These are phyloP conservation scores for Eurytoma californica DNA, from an alignment of 2,888 invertebrate species.

Conservation along the genomic window DNA sequence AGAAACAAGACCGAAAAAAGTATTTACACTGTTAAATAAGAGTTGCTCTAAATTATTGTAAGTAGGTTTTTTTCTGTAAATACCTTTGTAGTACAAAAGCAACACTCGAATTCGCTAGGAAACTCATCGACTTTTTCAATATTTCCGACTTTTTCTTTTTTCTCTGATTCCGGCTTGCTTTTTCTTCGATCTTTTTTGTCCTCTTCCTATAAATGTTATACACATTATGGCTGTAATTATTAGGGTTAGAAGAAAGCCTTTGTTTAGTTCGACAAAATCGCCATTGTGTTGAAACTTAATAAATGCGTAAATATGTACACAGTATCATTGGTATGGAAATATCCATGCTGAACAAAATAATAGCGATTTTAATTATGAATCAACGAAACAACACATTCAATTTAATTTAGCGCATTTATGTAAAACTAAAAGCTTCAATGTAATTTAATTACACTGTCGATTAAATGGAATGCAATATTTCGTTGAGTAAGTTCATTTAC, in stretches of 20 bases:
- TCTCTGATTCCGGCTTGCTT: constrained; percentile 71
- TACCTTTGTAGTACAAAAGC: constrained; percentile 97
- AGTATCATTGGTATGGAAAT: not conserved
- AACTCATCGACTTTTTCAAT: constrained; percentile 89
- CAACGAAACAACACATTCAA: constrained; percentile 28
- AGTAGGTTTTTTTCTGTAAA: constrained; percentile 65
- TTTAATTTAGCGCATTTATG: not conserved
- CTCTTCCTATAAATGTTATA: constrained; percentile 75
- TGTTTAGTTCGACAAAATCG: constrained; percentile 28
- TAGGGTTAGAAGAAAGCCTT: constrained; percentile 50
- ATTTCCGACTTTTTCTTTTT: constrained; percentile 81
- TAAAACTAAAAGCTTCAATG: not conserved
- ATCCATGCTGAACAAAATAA: constrained; percentile 23
- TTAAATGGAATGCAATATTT: constrained; percentile 27
- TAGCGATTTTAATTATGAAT: constrained; percentile 19
- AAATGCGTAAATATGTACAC: no score
- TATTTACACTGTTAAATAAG: constrained; percentile 51
- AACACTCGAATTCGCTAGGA: constrained; percentile 97
- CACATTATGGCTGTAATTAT: constrained; percentile 63
- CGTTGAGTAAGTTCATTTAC: constrained; percentile 24
- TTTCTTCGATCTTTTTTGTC: constrained; percentile 79
- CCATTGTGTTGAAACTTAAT: constrained; percentile 10
- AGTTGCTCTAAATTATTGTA: constrained; percentile 32
- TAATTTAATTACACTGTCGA: not conserved
- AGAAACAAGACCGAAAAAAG: constrained; percentile 24